Base-by-base conservation (phyloP, 2,888 invertebrate genomes). In the Lasius fuliginosus region DNA sequence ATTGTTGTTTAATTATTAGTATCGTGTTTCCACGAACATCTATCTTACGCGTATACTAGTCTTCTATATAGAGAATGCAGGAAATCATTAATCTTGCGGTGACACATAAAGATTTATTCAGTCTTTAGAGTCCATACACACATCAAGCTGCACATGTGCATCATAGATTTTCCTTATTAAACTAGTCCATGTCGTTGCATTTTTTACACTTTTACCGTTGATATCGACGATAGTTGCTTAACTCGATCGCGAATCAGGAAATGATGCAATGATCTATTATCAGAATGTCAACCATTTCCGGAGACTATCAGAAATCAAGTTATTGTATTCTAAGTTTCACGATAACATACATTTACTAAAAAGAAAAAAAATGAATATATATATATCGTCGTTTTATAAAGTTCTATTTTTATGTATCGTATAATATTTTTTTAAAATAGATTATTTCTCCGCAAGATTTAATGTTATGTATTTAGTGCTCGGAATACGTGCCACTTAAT, bases 121-220 rank as follows among this genome's bases (percentile, higher is more conserved):
- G 15, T 53, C 33, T 36, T 23, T 15, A 42, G 0, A 68, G 9
- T 1, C 15, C 15, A 56, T 46, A 64, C 36, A 33, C 30, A 30
- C 33, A 46, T 36, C 23, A 67, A 67, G 23, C 46, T 79, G 15
- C 18, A n/a, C 30, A 68, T 1, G n/a, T 75, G 33, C 23, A 36
- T 23, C 58, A 8, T 18, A 69, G 60, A 46, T 42, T 79, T 79
- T 69, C 8, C 33, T 79, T 15, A 60, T 69, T 56, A 56, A 69
- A 42, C 40, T 23, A 6, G 15, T 40, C 11, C 53, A 58, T 12
- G 15, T 15, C 23, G 15, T 71, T 71, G 23, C 33, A 46, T 40
- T 79, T 71, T 69, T 71, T 46, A 40, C 33, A 23, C 11, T 62
- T 46, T 62, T 46, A 79, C 40, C 9, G 67, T 12, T 15, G 49